Evolutionary conservation across 2,113 vertebrate species (phyloP), one percentile per base, ranked within the genome.

Genomic region (Callipepla californica): DNA sequence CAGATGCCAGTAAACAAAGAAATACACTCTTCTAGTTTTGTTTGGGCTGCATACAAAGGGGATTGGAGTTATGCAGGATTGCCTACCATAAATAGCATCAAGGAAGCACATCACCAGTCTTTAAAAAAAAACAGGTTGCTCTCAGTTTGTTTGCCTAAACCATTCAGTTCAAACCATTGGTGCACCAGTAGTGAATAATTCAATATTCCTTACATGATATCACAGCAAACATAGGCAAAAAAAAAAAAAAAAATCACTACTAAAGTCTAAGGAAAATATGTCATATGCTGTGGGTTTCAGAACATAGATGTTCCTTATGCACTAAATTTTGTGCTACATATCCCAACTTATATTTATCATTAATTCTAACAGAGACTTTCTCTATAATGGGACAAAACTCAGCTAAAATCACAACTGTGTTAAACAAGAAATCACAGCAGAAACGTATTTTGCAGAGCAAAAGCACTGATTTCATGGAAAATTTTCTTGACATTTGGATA

Each of bases 1-100:
- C 34, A 36, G 30, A 83, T 87, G 78, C 36, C 94, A 96, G 94
- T 94, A 95, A 97, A 86, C 40, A 94, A 87, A 87, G 61, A 94
- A 94, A 94, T 34, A 84, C 7, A 78, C 91, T 73, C 44, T 59
- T 67, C 73, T 47, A 8, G 7, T 87, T 96, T 96, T 55, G 19
- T 82, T 91, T 67, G 4, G 12, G 82, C 66, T 83, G 78, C 85
- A 68, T 34, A 25, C 69, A 88, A 94, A 93, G 34, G 38, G 22
- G 18, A 63, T 34, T 50, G n/a, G 50, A 82, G 68, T 78, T 77
- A 22, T 3, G 32, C 78, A 85, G 45, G 63, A 86, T 45, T 78
- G 23, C 5, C 67, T 87, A 36, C 19, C 30, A 42, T 25, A 63
- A 72, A 45, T 92, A 51, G 16, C 1, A 3, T 40, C 59, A 66